A percentile compares a stretch with the other conserved stretches of the same genome.
These are phyloP conservation scores for Drosophila grimshawi DNA, from an alignment of 1,140 invertebrate species.

Conservation along the genomic window DNA sequence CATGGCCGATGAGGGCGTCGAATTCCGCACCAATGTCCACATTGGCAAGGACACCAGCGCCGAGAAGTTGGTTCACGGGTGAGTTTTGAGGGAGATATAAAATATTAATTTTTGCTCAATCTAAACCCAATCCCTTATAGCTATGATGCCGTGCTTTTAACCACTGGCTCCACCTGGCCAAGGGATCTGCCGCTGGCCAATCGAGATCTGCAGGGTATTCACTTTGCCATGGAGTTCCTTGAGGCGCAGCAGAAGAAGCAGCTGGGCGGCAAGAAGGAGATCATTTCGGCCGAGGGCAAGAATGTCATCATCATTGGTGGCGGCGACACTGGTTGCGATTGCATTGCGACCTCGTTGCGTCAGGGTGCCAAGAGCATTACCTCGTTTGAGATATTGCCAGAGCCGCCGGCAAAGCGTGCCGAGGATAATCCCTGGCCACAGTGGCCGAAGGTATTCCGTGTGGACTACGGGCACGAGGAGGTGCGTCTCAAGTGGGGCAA, in stretches of 20 bases:
- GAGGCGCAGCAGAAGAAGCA: slow-evolving; percentile 99
- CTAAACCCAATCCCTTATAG: slow-evolving; percentile 48
- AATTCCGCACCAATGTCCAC: slow-evolving; percentile 95
- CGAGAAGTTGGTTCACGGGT: slow-evolving; percentile 87
- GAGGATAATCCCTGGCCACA: slow-evolving; percentile 99
- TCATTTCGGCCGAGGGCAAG: slow-evolving; percentile 94
- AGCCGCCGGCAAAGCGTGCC: slow-evolving; percentile 92
- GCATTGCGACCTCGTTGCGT: slow-evolving; percentile 98
- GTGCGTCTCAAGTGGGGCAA: slow-evolving; percentile 95
- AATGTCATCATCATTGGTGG: slow-evolving; percentile 99
- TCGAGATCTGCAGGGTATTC: slow-evolving; percentile 93
- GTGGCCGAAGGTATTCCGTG: slow-evolving; percentile 97
- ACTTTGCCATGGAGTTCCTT: slow-evolving; percentile 99
- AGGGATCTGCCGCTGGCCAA: slow-evolving; percentile 95
- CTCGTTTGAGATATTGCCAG: slow-evolving; percentile 98
- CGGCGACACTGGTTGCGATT: slow-evolving; percentile 99
- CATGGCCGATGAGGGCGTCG: slow-evolving; percentile 95
- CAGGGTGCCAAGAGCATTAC: slow-evolving; percentile 98
- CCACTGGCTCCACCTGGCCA: slow-evolving; percentile 98
- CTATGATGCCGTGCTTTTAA: slow-evolving; percentile 95
- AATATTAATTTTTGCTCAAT: background rate
- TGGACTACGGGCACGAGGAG: slow-evolving; percentile 99
- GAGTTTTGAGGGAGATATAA: background rate
- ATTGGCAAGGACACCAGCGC: slow-evolving; percentile 96
- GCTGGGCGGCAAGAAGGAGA: slow-evolving; percentile 87